phyloP scores from a whole-genome alignment of 2,888 invertebrate species.

The Sisyra terminalis region DNA sequence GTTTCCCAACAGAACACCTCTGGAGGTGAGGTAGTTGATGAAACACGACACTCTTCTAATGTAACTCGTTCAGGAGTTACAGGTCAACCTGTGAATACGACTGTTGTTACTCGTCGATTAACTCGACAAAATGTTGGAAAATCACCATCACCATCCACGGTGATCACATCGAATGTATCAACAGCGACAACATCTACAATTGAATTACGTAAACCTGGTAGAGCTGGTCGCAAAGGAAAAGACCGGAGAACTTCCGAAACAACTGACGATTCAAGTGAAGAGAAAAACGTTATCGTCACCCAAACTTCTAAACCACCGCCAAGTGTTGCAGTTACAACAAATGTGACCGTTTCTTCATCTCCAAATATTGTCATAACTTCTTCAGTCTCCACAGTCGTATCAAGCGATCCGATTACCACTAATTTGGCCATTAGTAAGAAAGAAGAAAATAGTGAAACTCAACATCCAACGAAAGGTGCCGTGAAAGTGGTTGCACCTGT shows the following conservation, averaged over 20 bases:
- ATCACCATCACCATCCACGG: slow-evolving; percentile 2
- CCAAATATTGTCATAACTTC: not conserved
- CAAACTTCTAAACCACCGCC: not conserved
- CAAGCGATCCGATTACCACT: too few relatives aligned
- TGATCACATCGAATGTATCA: not conserved
- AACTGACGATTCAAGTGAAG: slow-evolving; percentile 40
- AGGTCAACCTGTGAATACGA: not conserved
- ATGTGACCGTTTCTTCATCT: not conserved
- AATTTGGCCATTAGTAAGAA: not conserved
- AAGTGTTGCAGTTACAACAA: not conserved
- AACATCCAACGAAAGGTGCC: too few relatives aligned
- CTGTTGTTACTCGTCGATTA: not conserved
- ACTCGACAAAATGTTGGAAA: slow-evolving; percentile 6
- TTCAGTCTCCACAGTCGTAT: not conserved
- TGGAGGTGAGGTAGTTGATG: too few relatives aligned
- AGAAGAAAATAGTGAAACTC: not conserved
- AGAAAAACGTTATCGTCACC: slow-evolving; percentile 22
- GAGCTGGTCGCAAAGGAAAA: slow-evolving; percentile 44
- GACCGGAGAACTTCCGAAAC: slow-evolving; percentile 49
- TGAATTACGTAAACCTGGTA: slow-evolving; percentile 26
- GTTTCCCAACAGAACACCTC: too few relatives aligned
- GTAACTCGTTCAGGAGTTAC: not conserved
- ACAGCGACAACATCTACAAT: slow-evolving; percentile 11
- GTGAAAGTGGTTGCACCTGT: slow-evolving; percentile 9
- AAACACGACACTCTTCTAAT: too few relatives aligned